Percentiles rank a stretch among this genome's conserved stretches.
Evolutionary conservation across 2,113 vertebrate species (phyloP).

Genomic region (Microcebus griseorufus): DNA sequence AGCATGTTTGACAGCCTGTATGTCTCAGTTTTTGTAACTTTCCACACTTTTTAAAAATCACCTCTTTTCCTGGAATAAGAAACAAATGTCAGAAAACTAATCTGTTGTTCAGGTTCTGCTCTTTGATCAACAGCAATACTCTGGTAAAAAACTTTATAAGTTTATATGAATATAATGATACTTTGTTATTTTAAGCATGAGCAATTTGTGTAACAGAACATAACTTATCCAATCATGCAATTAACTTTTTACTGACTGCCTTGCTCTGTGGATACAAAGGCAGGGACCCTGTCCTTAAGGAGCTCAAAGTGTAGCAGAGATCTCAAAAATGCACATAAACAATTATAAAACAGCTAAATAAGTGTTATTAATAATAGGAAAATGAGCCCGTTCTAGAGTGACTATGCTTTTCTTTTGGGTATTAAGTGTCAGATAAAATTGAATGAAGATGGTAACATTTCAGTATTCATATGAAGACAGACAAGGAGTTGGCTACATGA

Average conservation of each 20-base stretch:
- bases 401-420: neutral
- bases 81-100: neutral
- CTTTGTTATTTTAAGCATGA: neutral
- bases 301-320: accelerated
- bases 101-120: neutral
- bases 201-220: neutral
- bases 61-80: neutral
- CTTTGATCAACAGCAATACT: neutral
- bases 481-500: no score
- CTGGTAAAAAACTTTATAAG: neutral
- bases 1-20: accelerated
- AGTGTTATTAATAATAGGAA: neutral
- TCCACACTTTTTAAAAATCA: neutral
- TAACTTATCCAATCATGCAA: neutral
- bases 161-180: neutral
- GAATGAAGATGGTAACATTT: neutral
- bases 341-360: neutral
- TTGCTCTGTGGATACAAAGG: neutral
- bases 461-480: neutral
- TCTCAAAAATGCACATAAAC: neutral
- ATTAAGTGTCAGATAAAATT: neutral
- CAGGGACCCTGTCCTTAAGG: neutral
- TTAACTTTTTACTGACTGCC: neutral
- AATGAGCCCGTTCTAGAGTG: neutral
- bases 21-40: neutral